phyloP scores from a whole-genome alignment of 2,113 vertebrate genomes.

The Nesoenas mayeri region DNA sequence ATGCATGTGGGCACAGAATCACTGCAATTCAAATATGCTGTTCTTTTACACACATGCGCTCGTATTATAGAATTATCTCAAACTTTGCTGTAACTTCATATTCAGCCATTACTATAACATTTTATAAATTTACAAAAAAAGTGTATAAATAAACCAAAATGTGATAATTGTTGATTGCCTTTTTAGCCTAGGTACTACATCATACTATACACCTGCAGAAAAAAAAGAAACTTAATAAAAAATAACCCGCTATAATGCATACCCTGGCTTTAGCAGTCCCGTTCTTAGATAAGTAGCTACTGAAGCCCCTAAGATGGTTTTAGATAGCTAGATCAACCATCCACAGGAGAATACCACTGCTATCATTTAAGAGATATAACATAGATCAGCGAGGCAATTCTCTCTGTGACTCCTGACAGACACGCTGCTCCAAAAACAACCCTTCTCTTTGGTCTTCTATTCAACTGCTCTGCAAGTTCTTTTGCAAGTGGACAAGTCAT shows the following conservation, averaged over 20 bases:
- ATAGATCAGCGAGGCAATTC: neutral
- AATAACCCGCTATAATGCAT: neutral
- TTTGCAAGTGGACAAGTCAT: neutral
- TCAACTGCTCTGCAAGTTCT: neutral
- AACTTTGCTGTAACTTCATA: neutral
- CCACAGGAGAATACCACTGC: neutral
- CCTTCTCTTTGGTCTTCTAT: neutral
- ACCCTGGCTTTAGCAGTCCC: neutral
- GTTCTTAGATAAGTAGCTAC: neutral
- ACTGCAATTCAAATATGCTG: neutral
- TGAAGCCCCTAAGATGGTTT: neutral
- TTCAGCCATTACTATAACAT: neutral
- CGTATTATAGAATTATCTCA: neutral
- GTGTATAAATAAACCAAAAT: neutral
- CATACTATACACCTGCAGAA: neutral
- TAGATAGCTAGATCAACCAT: neutral
- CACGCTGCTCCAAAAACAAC: fast-evolving
- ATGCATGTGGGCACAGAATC: neutral
- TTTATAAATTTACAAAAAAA: neutral
- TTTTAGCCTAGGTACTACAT: neutral
- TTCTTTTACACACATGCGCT: neutral
- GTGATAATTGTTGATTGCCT: neutral
- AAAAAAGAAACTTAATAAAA: neutral
- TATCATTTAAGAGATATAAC: neutral
- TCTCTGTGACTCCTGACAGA: neutral